phyloP scores from a whole-genome alignment of 30 jellyfish, hydroid and myxozoan species.

The Euphysa ruthae region DNA sequence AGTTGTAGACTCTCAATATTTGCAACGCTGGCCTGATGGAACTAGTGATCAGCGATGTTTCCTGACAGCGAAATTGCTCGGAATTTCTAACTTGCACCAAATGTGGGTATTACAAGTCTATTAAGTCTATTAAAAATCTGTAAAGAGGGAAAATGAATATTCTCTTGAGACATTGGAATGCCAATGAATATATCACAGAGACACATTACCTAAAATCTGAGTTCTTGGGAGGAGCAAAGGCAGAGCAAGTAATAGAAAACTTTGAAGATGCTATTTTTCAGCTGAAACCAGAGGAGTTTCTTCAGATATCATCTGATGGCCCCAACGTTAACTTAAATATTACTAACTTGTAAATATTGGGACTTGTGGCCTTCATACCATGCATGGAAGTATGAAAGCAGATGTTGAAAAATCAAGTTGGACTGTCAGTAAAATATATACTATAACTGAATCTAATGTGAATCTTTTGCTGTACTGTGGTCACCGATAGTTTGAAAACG shows the following conservation, averaged over 20 bases:
- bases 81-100: background rate
- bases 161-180: background rate
- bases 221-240: background rate
- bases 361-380: slow-evolving; percentile 5
- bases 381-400: slow-evolving; percentile 14
- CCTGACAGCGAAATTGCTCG: slow-evolving; percentile 4
- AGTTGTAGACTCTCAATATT: background rate
- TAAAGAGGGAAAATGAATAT: background rate
- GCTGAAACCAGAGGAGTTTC: background rate
- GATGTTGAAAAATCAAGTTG: too few species aligned
- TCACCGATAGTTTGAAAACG: too few species aligned
- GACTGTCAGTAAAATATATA: too few species aligned
- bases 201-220: background rate
- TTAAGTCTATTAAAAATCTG: background rate
- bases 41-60: background rate
- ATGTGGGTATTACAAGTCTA: too few species aligned
- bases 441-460: too few species aligned
- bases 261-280: background rate
- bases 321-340: background rate
- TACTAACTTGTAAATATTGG: background rate
- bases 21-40: background rate
- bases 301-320: background rate
- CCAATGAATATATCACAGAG: background rate
- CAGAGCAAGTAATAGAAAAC: background rate
- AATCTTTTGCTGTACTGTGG: too few species aligned